Percentiles rank a stretch among this genome's conserved stretches.
Evolutionary conservation across 2,888 invertebrate species (phyloP).

Genomic region (Apamea crenata): DNA sequence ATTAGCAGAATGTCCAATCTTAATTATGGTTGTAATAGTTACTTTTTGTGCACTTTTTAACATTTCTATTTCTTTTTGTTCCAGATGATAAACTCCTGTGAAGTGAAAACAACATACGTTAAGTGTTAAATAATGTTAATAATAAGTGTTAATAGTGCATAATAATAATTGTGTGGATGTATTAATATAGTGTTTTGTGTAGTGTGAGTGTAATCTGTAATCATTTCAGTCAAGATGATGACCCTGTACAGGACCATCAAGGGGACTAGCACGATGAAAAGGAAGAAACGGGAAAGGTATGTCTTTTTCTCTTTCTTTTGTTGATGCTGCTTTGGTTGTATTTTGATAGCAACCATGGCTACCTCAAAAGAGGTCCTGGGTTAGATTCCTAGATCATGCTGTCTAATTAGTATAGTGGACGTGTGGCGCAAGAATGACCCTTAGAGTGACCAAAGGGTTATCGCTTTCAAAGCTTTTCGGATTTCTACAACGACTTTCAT

Average conservation of each 20-base stretch:
- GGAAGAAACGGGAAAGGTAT: slow-evolving; percentile 89
- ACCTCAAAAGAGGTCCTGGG: background rate
- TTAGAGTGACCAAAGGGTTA: background rate
- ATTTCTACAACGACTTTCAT: background rate
- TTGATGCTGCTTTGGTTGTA: background rate
- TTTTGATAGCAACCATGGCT: background rate
- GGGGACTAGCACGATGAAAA: slow-evolving; percentile 88
- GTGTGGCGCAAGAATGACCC: too few species aligned
- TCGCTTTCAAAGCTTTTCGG: background rate
- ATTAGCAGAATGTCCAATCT: too few species aligned
- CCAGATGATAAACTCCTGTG: slow-evolving; percentile 57
- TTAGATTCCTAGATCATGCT: background rate
- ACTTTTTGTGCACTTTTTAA: too few species aligned
- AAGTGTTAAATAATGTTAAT: slow-evolving; percentile 47
- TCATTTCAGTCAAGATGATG: slow-evolving; percentile 86
- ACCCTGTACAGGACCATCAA: slow-evolving; percentile 90
- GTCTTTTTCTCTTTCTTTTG: background rate
- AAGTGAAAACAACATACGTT: slow-evolving; percentile 44
- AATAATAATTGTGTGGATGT: slow-evolving; percentile 52
- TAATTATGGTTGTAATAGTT: too few species aligned
- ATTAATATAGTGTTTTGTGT: slow-evolving; percentile 68
- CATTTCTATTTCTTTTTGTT: slow-evolving; percentile 33
- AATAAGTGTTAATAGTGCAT: slow-evolving; percentile 48
- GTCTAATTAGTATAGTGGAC: background rate
- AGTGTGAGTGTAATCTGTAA: slow-evolving; percentile 55